phyloP scores from a whole-genome alignment of 1,140 invertebrate species.

The Leptinotarsa undecemlineata region DNA sequence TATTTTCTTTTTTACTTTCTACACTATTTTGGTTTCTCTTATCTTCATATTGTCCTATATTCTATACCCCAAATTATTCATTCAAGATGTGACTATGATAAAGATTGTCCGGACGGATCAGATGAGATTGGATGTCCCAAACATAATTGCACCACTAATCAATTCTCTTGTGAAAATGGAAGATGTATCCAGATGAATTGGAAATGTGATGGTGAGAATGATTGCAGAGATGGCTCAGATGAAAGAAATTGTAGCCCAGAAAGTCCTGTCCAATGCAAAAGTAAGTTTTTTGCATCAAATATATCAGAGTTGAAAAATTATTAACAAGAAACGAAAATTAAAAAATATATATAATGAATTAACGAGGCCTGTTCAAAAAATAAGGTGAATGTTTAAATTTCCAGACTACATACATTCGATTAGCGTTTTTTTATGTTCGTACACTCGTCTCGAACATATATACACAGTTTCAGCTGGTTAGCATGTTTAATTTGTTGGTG shows the following conservation, averaged over 20 bases:
- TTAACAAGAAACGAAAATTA: no score
- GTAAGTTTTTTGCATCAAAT: conserved; percentile 16
- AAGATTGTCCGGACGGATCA: conserved; percentile 65
- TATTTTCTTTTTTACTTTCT: neutral
- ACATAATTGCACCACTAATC: conserved; percentile 65
- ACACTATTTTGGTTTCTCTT: conserved; percentile 8
- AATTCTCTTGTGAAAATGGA: conserved; percentile 74
- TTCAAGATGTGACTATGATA: conserved; percentile 63
- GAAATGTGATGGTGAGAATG: conserved; percentile 76
- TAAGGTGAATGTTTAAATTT: no score
- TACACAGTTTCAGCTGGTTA: no score
- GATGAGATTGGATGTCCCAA: conserved; percentile 61
- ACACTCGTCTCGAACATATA: no score
- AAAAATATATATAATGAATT: no score
- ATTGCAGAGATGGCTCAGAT: conserved; percentile 76
- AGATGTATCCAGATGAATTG: conserved; percentile 79
- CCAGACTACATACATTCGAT: no score
- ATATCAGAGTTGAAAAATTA: no score
- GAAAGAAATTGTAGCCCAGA: conserved; percentile 60
- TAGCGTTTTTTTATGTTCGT: no score
- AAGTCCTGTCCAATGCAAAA: conserved; percentile 46
- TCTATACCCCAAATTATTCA: neutral
- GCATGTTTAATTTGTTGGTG: no score
- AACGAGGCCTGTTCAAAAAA: no score
- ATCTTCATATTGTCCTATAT: conserved; percentile 10